phyloP scores from a whole-genome alignment of 1,140 invertebrate genomes.

The Melanaphis sacchari region DNA sequence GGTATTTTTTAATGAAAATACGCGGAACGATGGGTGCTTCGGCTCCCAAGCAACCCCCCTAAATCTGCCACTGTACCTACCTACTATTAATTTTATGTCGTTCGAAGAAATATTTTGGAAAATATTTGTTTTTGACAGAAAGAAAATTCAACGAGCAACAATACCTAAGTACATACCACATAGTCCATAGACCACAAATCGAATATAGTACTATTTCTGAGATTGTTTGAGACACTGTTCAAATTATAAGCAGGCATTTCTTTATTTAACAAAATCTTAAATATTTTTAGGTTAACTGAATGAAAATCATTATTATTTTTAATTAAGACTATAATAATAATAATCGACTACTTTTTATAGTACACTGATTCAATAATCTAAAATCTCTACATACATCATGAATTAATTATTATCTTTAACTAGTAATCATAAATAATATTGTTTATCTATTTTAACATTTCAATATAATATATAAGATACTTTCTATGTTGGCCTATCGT shows the following conservation, averaged over 20 bases:
- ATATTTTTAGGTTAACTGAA: neutral
- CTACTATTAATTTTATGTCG: neutral
- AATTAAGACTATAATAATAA: neutral
- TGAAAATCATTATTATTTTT: neutral
- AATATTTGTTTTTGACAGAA: neutral
- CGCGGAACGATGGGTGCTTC: no score
- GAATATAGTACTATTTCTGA: neutral
- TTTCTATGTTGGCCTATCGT: neutral
- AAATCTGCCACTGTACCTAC: no score
- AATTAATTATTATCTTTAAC: neutral
- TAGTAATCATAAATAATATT: neutral
- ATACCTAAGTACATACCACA: neutral
- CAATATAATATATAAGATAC: neutral
- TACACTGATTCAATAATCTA: neutral
- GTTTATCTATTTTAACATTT: neutral
- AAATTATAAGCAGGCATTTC: neutral
- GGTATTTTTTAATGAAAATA: no score
- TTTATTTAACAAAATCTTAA: neutral
- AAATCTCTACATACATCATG: neutral
- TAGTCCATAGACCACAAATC: neutral
- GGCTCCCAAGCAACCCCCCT: no score
- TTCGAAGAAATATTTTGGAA: neutral
- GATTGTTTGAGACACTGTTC: neutral
- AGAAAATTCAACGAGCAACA: neutral
- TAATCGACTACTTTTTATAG: neutral